A percentile compares a stretch with the other conserved stretches of the same genome.
Conservation (phyloP, 1,140 invertebrate genomes). For the Drosophila ohnishii region DNA sequence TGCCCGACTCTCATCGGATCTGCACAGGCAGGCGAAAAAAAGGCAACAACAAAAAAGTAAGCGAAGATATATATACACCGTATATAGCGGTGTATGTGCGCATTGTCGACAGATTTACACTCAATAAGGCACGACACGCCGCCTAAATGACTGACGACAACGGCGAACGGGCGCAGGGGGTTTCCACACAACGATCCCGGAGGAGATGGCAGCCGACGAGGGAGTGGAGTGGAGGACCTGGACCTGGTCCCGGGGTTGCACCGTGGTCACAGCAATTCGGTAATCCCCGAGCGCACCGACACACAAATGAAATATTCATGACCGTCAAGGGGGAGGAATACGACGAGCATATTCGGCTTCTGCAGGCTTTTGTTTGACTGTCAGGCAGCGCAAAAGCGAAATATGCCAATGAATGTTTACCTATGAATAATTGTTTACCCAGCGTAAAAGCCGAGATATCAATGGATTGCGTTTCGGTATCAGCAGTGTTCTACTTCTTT, state of each 20-base stretch:
- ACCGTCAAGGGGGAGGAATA: conserved; percentile 27
- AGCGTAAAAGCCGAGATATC: conserved; percentile 36
- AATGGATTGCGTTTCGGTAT: conserved; percentile 37
- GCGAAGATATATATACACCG: conserved; percentile 41
- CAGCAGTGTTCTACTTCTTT: conserved; percentile 12
- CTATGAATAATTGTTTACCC: conserved; percentile 46
- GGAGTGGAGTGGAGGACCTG: conserved; percentile 12
- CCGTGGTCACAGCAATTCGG: conserved; percentile 43
- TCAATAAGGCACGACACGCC: conserved; percentile 80
- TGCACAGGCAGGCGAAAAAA: conserved; percentile 47
- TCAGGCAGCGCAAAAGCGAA: conserved; percentile 8
- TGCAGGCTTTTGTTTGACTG: conserved; percentile 25
- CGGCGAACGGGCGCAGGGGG: conserved; percentile 37
- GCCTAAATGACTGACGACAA: conserved; percentile 78
- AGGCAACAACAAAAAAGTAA: conserved; percentile 29
- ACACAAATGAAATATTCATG: conserved; percentile 56
- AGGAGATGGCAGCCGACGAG: conserved; percentile 26
- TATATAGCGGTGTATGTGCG: conserved; percentile 38
- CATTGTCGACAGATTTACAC: conserved; percentile 81
- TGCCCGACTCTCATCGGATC: conserved; percentile 40
- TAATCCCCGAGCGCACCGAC: conserved; percentile 22
- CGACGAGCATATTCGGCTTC: conserved; percentile 10
- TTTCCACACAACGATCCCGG: conserved; percentile 26
- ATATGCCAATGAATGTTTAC: conserved; percentile 46
- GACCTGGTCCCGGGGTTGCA: conserved; percentile 39